Conservation (phyloP, 2,797 vertebrate species). For the Podarcis siculus region DNA sequence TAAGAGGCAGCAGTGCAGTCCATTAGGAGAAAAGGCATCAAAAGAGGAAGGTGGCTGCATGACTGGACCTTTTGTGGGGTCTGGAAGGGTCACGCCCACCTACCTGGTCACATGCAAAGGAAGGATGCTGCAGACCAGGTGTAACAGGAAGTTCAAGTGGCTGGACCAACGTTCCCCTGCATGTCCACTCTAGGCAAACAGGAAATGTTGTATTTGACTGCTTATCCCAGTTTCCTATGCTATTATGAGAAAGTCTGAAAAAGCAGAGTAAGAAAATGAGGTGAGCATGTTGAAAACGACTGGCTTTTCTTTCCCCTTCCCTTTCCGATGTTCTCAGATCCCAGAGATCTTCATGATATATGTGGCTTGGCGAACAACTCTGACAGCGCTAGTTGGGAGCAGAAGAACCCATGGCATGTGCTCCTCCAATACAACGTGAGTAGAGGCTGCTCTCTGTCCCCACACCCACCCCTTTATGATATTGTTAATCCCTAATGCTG, state of each 20-base stretch:
- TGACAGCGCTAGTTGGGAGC: conserved; percentile 48
- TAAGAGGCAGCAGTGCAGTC: too few relatives aligned
- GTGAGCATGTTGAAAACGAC: not conserved
- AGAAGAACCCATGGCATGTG: conserved; percentile 73
- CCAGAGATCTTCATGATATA: conserved; percentile 62
- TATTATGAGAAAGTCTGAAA: not conserved
- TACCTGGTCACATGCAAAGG: too few relatives aligned
- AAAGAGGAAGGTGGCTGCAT: too few relatives aligned
- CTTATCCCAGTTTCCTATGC: not conserved
- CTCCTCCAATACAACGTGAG: conserved; percentile 59
- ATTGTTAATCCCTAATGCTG: not conserved
- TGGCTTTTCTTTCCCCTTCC: too few relatives aligned
- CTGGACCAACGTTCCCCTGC: too few relatives aligned
- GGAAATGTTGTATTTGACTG: too few relatives aligned
- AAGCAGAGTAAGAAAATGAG: not conserved
- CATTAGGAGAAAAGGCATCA: too few relatives aligned
- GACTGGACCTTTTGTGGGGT: too few relatives aligned
- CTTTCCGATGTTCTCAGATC: not conserved
- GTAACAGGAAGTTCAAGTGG: too few relatives aligned
- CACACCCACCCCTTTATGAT: not conserved
- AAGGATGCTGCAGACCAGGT: too few relatives aligned
- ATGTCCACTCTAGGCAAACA: too few relatives aligned
- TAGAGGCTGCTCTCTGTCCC: not conserved
- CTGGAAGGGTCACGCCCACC: too few relatives aligned
- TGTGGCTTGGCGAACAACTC: conserved; percentile 75